phyloP scores from a whole-genome alignment of 2,888 invertebrate species.

The Pseudococcus jackbeardsleyi region DNA sequence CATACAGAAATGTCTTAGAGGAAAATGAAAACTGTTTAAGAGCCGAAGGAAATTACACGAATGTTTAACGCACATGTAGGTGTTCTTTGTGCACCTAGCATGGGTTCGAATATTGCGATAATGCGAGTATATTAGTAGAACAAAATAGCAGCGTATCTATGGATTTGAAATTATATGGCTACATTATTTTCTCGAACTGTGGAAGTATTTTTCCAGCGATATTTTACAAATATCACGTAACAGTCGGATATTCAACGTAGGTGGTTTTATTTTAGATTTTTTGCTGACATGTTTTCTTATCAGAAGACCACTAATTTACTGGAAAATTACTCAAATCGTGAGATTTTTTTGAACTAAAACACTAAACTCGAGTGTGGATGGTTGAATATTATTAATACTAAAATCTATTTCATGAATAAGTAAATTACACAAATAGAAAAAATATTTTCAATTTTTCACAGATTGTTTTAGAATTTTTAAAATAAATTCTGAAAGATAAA shows the following conservation, averaged over 20 bases:
- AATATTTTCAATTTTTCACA: too few species aligned
- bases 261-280: too few species aligned
- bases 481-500: too few species aligned
- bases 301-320: too few species aligned
- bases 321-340: too few species aligned
- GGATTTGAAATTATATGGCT: background rate
- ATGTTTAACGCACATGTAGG: background rate
- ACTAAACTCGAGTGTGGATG: too few species aligned
- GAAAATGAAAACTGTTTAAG: background rate
- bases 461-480: too few species aligned
- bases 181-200: background rate
- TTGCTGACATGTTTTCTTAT: too few species aligned
- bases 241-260: background rate
- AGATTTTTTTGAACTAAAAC: too few species aligned
- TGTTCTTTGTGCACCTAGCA: constrained; percentile 4
- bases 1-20: background rate
- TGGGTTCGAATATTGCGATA: background rate
- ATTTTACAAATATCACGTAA: background rate
- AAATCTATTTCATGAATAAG: too few species aligned
- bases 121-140: background rate
- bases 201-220: background rate
- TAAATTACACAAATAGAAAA: too few species aligned
- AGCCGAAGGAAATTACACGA: background rate
- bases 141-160: background rate
- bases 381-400: too few species aligned